Conservation (phyloP, 1,140 invertebrate genomes). For the Drosophila ambigua region DNA sequence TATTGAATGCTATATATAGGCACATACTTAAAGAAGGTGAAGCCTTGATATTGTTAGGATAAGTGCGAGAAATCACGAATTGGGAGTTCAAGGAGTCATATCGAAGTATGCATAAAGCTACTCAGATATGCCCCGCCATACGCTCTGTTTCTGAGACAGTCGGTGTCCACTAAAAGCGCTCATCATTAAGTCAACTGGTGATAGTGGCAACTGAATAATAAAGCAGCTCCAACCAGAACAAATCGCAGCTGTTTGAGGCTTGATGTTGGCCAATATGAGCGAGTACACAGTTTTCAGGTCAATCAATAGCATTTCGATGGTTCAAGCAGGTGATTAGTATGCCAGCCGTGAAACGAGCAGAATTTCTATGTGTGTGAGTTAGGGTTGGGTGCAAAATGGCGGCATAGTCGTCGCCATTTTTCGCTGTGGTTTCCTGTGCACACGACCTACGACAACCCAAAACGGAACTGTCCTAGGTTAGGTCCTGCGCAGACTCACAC, state of each 20-base stretch:
- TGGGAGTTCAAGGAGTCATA: too few species aligned
- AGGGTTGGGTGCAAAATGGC: constrained; percentile 47
- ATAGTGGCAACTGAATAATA: not conserved
- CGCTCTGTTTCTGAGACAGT: too few species aligned
- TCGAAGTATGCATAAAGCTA: too few species aligned
- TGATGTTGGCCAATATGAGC: constrained; percentile 6
- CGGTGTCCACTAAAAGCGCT: too few species aligned
- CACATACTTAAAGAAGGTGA: too few species aligned
- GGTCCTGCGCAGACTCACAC: constrained; percentile 73
- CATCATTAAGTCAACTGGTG: too few species aligned
- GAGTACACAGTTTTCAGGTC: constrained; percentile 69
- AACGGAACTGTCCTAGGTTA: constrained; percentile 58
- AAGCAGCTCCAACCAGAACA: not conserved
- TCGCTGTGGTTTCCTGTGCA: constrained; percentile 35
- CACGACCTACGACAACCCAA: constrained; percentile 67
- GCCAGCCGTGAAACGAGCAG: constrained; percentile 38
- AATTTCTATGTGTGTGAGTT: constrained; percentile 7
- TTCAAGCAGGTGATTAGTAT: constrained; percentile 57
- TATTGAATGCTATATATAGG: too few species aligned
- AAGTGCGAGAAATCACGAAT: too few species aligned
- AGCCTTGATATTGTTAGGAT: too few species aligned
- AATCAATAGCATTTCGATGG: constrained; percentile 76
- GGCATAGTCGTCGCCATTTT: constrained; percentile 45
- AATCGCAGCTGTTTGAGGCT: not conserved
- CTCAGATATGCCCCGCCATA: too few species aligned